Conservation (phyloP, 2,113 vertebrate genomes). For the Eublepharis macularius region DNA sequence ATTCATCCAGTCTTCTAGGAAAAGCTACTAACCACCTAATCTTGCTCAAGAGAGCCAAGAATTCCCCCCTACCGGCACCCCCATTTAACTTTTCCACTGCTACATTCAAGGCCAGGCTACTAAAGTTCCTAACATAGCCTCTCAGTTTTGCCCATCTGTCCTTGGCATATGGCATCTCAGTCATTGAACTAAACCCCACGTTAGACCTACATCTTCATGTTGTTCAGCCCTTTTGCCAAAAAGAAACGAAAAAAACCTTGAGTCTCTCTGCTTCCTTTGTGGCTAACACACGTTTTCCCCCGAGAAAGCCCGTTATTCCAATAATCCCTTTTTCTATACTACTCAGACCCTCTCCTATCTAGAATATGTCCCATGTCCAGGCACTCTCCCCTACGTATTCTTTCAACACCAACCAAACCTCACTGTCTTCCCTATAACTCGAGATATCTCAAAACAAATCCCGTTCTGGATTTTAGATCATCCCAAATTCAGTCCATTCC, state of each 20-base stretch:
- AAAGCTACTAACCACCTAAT: not conserved
- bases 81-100: not conserved
- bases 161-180: not conserved
- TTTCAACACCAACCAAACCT: not conserved
- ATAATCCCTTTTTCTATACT: not conserved
- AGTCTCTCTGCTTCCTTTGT: not conserved
- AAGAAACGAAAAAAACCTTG: not conserved
- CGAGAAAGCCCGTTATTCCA: conserved; percentile 42
- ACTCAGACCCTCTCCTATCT: not conserved
- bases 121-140: not conserved
- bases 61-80: not conserved
- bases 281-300: conserved; percentile 19
- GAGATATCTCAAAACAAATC: not conserved
- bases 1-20: not conserved
- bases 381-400: too few relatives aligned
- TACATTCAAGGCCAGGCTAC: not conserved
- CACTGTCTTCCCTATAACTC: not conserved
- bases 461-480: not conserved
- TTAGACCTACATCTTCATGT: not conserved
- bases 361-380: not conserved
- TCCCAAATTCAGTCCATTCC: not conserved
- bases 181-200: too few relatives aligned
- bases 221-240: too few relatives aligned
- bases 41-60: not conserved
- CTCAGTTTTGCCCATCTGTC: not conserved